Evolutionary conservation across 2,888 invertebrate genomes (phyloP).

Genomic region (Frankliniella fusca): DNA sequence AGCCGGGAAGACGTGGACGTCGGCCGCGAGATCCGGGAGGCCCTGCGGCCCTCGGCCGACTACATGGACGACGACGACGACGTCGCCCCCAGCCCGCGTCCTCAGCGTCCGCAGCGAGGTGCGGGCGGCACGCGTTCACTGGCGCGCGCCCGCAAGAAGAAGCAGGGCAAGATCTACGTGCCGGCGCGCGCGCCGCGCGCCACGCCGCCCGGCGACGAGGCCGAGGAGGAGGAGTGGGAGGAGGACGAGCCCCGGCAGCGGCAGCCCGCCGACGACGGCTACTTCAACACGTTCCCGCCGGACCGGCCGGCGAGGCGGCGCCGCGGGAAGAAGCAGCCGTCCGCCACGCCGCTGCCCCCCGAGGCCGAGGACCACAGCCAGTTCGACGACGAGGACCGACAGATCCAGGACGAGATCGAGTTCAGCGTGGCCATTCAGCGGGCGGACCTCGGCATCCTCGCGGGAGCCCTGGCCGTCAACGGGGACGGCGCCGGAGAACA

Average conservation of each 20-base stretch:
- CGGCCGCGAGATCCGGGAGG: conserved; percentile 74
- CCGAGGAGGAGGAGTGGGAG: conserved; percentile 56
- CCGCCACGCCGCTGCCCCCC: conserved; percentile 28
- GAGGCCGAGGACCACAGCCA: conserved; percentile 31
- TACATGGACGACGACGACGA: conserved; percentile 49
- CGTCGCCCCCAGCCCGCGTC: conserved; percentile 38
- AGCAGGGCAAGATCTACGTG: conserved; percentile 33
- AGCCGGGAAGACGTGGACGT: conserved; percentile 78
- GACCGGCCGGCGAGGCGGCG: conserved; percentile 51
- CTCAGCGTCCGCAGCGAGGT: conserved; percentile 43
- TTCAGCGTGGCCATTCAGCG: conserved; percentile 35
- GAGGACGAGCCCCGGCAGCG: conserved; percentile 40
- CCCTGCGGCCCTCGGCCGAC: conserved; percentile 52
- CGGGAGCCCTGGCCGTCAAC: not conserved
- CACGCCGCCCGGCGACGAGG: conserved; percentile 50
- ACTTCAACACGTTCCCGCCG: conserved; percentile 47
- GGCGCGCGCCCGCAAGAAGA: conserved; percentile 43
- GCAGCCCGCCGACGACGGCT: conserved; percentile 42
- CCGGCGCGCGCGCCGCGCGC: not conserved
- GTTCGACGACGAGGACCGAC: conserved; percentile 28
- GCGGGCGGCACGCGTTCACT: conserved; percentile 43
- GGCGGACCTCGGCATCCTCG: conserved; percentile 38
- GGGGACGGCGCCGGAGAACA: not conserved
- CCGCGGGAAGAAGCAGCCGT: conserved; percentile 42
- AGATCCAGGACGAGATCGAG: conserved; percentile 34